phyloP scores from a whole-genome alignment of 2,888 invertebrate genomes.

The Drosophila pseudotalamancana region DNA sequence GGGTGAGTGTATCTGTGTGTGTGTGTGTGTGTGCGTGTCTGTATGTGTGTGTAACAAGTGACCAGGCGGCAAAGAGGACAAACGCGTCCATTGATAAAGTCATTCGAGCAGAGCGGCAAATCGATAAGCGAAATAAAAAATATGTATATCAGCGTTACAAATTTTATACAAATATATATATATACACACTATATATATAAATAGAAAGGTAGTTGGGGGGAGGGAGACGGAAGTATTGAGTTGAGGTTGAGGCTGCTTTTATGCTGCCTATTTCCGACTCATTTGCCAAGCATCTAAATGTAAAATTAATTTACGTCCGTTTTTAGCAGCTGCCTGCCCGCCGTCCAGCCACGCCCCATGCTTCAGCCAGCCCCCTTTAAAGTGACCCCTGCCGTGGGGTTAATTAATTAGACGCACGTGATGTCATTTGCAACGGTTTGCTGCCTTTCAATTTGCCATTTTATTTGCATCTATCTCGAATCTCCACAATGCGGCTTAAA shows the following conservation, averaged over 20 bases:
- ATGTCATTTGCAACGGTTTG: constrained; percentile 38
- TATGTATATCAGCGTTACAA: not conserved
- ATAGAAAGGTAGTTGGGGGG: constrained; percentile 1
- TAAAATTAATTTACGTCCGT: constrained; percentile 49
- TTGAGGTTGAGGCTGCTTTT: constrained; percentile 12
- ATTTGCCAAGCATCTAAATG: constrained; percentile 52
- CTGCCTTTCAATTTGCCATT: constrained; percentile 50
- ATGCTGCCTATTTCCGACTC: constrained; percentile 52
- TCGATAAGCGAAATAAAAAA: constrained; percentile 66
- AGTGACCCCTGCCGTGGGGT: constrained; percentile 7
- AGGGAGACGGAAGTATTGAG: not conserved
- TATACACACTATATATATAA: constrained; percentile 2
- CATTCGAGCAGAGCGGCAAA: constrained; percentile 58
- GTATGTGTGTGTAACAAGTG: constrained; percentile 49
- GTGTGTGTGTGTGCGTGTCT: constrained; percentile 22
- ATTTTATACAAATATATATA: not conserved
- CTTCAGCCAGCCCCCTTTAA: not conserved
- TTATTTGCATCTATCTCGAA: constrained; percentile 25
- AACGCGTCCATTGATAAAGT: constrained; percentile 61
- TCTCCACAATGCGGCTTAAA: constrained; percentile 13
- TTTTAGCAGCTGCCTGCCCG: constrained; percentile 33
- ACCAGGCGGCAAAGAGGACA: constrained; percentile 33
- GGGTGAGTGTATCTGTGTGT: constrained; percentile 5
- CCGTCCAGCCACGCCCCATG: not conserved
- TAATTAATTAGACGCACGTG: constrained; percentile 69